Conservation (phyloP, 2,113 vertebrate species). For the Calidris pugnax region DNA sequence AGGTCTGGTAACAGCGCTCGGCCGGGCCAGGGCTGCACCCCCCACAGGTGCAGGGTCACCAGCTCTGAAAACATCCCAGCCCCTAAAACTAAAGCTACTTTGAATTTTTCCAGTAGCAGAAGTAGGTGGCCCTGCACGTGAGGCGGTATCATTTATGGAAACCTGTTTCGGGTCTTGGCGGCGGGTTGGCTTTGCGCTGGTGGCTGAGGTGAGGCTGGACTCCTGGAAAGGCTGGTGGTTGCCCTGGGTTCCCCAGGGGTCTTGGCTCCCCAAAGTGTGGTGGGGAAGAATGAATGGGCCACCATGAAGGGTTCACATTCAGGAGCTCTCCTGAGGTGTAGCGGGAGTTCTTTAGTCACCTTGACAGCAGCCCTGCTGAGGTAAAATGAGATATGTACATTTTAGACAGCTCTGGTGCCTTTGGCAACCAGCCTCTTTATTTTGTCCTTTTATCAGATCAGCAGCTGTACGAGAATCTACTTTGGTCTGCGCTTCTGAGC, state of each 20-base stretch:
- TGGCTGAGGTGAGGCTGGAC: not conserved
- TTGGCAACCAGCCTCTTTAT: not conserved
- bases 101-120: not conserved
- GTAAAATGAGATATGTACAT: accelerated
- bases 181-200: not conserved
- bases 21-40: not conserved
- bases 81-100: not conserved
- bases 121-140: not conserved
- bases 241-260: not conserved
- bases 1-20: not conserved
- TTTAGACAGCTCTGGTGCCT: not conserved
- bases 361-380: not conserved
- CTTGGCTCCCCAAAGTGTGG: not conserved
- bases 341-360: not conserved
- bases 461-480: not conserved
- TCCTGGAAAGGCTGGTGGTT: accelerated
- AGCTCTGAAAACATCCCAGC: not conserved
- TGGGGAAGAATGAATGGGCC: not conserved
- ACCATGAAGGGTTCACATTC: accelerated
- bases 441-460: not conserved
- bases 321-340: not conserved
- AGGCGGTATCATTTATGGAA: accelerated
- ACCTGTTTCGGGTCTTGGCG: accelerated
- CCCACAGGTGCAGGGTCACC: accelerated
- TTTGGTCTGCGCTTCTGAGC: not conserved